Conservation (phyloP, 2,888 invertebrate genomes). For the Amiota mariae region DNA sequence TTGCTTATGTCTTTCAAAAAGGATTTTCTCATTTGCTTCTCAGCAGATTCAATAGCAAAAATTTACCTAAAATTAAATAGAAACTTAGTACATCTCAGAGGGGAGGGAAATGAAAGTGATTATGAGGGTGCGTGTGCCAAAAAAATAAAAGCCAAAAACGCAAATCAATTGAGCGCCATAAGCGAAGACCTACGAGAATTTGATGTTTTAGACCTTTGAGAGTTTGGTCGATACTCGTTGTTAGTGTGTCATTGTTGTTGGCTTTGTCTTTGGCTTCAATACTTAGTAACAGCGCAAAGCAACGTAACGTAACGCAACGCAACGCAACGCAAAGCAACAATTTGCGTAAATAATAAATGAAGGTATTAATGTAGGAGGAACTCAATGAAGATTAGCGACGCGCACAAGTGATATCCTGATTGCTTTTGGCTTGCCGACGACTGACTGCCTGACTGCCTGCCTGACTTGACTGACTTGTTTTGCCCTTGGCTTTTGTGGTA, state of each 20-base stretch:
- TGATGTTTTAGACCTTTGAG: background rate
- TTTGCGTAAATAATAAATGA: constrained; percentile 54
- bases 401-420: constrained; percentile 16
- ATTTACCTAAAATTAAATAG: constrained; percentile 46
- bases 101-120: constrained; percentile 31
- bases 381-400: constrained; percentile 21
- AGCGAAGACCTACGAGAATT: background rate
- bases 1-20: constrained; percentile 16
- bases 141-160: background rate
- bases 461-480: constrained; percentile 1
- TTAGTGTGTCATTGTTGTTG: constrained; percentile 22
- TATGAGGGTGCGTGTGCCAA: background rate
- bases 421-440: background rate
- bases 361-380: constrained; percentile 20
- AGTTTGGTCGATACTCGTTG: constrained; percentile 27
- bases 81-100: background rate
- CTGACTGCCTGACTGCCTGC: no score
- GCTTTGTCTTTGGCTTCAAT: constrained; percentile 28
- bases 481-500: background rate
- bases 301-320: background rate
- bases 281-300: constrained; percentile 41
- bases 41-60: constrained; percentile 27
- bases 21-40: background rate
- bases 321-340: constrained; percentile 44
- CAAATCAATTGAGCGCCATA: constrained; percentile 15